Evolutionary conservation across 1,140 invertebrate genomes (phyloP).

Genomic region (Microplitis demolitor): DNA sequence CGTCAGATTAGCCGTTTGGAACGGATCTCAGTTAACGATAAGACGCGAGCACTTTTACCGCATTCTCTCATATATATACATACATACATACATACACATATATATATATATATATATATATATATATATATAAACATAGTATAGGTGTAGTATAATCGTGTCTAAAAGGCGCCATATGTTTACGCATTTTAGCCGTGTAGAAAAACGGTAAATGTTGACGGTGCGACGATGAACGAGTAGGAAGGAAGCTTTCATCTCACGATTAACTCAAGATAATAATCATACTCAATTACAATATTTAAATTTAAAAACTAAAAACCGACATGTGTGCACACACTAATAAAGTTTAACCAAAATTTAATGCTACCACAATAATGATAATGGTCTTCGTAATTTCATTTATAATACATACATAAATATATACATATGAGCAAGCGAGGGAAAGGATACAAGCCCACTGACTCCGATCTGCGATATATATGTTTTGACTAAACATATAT

Average conservation of each 20-base stretch:
- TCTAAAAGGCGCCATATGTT: conserved; percentile 10
- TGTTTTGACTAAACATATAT: conserved; percentile 41
- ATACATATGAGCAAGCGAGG: background rate
- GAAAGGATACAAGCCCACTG: conserved; percentile 29
- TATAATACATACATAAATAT: background rate
- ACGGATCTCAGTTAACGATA: conserved; percentile 12
- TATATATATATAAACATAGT: too few relatives aligned
- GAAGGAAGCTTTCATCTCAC: conserved; percentile 34
- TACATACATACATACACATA: too few relatives aligned
- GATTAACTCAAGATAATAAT: conserved; percentile 35
- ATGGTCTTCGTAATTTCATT: background rate
- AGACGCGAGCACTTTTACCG: conserved; percentile 2
- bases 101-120: background rate
- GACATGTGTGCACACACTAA: conserved; percentile 43
- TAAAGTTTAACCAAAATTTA: background rate
- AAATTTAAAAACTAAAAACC: conserved; percentile 40
- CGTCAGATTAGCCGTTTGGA: conserved; percentile 15
- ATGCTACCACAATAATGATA: background rate
- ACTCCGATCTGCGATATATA: background rate
- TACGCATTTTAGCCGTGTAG: background rate
- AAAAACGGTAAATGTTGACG: conserved; percentile 3
- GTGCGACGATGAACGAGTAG: background rate
- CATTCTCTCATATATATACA: background rate
- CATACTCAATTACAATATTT: conserved; percentile 55
- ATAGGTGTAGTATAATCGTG: too few relatives aligned